phyloP scores from a whole-genome alignment of 2,888 invertebrate genomes.

The Lepidocyrtinus sp. region DNA sequence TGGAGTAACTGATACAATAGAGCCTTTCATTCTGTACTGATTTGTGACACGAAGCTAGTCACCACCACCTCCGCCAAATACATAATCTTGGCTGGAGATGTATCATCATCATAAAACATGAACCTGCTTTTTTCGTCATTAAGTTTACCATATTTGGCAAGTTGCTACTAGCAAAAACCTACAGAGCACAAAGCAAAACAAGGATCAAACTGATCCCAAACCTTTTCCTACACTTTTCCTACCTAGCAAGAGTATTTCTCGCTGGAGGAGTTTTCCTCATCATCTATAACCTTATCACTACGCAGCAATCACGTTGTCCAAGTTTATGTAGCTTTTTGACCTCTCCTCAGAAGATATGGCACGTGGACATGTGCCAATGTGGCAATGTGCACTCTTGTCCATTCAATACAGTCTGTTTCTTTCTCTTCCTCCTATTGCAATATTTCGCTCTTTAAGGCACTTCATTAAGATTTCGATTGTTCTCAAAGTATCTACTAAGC shows the following conservation, averaged over 20 bases:
- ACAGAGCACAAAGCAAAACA: slow-evolving; percentile 25
- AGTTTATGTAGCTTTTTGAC: slow-evolving; percentile 34
- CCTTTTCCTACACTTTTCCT: slow-evolving; percentile 20
- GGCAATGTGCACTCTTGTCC: neutral
- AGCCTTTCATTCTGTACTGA: too few species aligned
- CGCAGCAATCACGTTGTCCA: slow-evolving; percentile 29
- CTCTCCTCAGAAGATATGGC: slow-evolving; percentile 38
- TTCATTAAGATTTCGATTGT: slow-evolving; percentile 39
- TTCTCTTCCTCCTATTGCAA: neutral
- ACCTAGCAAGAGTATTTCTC: neutral
- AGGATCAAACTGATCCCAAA: too few species aligned
- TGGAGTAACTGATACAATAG: too few species aligned
- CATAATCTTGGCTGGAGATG: too few species aligned
- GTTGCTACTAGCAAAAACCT: slow-evolving; percentile 16
- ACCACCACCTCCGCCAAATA: too few species aligned
- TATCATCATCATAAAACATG: too few species aligned
- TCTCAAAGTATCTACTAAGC: too few species aligned
- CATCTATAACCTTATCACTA: neutral
- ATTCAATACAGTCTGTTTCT: neutral
- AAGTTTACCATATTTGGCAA: slow-evolving; percentile 43
- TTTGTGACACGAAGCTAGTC: slow-evolving; percentile 27
- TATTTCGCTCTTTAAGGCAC: neutral
- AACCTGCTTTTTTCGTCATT: slow-evolving; percentile 27
- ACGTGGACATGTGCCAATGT: slow-evolving; percentile 36
- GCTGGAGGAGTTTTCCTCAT: neutral